A percentile compares a stretch with the other conserved stretches of the same genome.
These are phyloP conservation scores for Napeogenes sylphis DNA, from an alignment of 2,888 invertebrate genomes.

Conservation along the genomic window DNA sequence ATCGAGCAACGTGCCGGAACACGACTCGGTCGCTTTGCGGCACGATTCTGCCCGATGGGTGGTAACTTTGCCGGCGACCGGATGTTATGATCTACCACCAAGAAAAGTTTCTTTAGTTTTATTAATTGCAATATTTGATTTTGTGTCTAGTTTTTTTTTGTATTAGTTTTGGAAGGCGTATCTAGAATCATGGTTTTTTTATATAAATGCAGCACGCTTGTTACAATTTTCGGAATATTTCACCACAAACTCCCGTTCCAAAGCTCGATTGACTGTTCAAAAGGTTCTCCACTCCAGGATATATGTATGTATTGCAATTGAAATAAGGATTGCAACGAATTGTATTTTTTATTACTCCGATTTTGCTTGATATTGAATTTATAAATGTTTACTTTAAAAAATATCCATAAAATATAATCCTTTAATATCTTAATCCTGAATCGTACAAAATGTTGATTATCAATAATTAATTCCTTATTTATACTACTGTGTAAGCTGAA, in stretches of 20 bases:
- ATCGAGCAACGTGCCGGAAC: no score
- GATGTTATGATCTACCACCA: no score
- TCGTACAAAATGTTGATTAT: no score
- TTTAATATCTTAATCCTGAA: no score
- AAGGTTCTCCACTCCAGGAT: conserved; percentile 5
- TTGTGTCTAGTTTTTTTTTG: not conserved
- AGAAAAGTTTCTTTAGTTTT: no score
- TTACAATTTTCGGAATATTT: conserved; percentile 33
- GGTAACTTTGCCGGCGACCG: no score
- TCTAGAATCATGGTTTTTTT: conserved; percentile 21
- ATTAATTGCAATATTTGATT: not conserved
- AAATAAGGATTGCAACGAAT: conserved; percentile 4
- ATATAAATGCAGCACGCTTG: conserved; percentile 22
- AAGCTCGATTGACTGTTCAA: conserved; percentile 19
- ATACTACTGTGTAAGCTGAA: no score
- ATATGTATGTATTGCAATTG: not conserved
- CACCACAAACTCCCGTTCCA: conserved; percentile 35
- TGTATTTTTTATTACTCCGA: not conserved
- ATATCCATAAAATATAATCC: no score
- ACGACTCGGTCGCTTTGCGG: no score
- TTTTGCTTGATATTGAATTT: conserved; percentile 1
- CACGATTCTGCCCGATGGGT: no score
- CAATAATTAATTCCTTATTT: no score
- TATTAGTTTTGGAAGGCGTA: conserved; percentile 6
- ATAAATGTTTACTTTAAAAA: not conserved